Evolutionary conservation across 2,797 vertebrate species (phyloP).

Genomic region (Poeciliopsis infans): DNA sequence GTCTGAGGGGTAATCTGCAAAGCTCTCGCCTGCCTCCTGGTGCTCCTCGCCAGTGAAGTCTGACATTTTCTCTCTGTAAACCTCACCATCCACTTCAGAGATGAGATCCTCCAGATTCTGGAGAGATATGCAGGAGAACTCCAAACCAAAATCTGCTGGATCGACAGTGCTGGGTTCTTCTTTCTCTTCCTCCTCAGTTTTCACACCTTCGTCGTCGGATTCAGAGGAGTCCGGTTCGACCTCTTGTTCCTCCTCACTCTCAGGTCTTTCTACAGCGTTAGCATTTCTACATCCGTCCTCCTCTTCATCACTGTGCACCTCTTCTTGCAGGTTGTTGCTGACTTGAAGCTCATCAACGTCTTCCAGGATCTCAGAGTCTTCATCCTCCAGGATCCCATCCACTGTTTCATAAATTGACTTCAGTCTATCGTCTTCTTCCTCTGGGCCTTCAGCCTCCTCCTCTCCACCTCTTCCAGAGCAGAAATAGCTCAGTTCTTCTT

Average conservation of each 20-base stretch:
- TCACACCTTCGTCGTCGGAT: conserved; percentile 36
- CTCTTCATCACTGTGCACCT: conserved; percentile 49
- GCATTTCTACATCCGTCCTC: conserved; percentile 35
- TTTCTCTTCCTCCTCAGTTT: conserved; percentile 25
- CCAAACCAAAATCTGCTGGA: neutral
- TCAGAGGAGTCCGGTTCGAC: conserved; percentile 24
- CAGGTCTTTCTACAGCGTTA: conserved; percentile 38
- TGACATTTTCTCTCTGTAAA: conserved; percentile 57
- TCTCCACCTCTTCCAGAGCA: conserved; percentile 41
- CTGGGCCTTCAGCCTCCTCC: conserved; percentile 22
- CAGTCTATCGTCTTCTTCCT: conserved; percentile 32
- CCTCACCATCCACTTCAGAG: conserved; percentile 39
- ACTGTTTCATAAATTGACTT: conserved; percentile 13
- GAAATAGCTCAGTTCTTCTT: conserved; percentile 36
- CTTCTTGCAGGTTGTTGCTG: conserved; percentile 57
- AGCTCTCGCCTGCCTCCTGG: conserved; percentile 76
- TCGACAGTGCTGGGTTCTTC: conserved; percentile 28
- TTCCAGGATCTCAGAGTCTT: conserved; percentile 46
- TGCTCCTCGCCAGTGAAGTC: conserved; percentile 81
- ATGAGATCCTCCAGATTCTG: conserved; percentile 50
- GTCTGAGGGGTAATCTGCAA: conserved; percentile 81
- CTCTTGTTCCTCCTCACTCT: conserved; percentile 29
- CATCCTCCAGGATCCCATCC: conserved; percentile 38
- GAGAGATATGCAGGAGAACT: conserved; percentile 46
- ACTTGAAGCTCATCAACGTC: conserved; percentile 45